Conservation (phyloP, 1,140 invertebrate species). For the Pentalonia nigronervosa region DNA sequence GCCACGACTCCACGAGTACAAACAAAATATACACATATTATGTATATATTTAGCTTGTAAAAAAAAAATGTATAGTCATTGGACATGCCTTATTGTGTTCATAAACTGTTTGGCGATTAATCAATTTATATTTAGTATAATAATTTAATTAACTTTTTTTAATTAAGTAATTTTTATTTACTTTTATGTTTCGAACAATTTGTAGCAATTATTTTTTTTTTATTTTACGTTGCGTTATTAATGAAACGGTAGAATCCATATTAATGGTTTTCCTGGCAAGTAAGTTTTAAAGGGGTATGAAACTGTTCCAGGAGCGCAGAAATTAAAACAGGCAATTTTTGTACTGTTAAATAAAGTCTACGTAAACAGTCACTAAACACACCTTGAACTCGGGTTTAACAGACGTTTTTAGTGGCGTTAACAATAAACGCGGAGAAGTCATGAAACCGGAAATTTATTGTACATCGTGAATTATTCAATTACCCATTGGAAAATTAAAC, state of each 20-base stretch:
- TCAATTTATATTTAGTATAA: slow-evolving; percentile 16
- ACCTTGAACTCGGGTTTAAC: background rate
- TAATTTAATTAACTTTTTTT: slow-evolving; percentile 20
- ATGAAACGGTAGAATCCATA: background rate
- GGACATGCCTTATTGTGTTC: background rate
- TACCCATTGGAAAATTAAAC: background rate
- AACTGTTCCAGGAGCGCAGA: background rate
- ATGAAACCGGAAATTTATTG: slow-evolving; percentile 8
- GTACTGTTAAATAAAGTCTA: background rate
- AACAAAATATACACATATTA: background rate
- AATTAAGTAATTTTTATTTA: slow-evolving; percentile 40
- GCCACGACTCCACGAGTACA: background rate
- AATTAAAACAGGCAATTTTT: background rate
- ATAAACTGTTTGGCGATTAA: background rate
- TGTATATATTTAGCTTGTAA: background rate
- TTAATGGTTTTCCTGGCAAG: background rate
- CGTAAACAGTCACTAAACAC: background rate
- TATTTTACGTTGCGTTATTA: background rate
- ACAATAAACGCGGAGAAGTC: slow-evolving; percentile 6
- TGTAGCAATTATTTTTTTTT: background rate
- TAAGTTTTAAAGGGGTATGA: background rate
- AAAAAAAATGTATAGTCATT: background rate
- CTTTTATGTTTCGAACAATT: slow-evolving; percentile 4
- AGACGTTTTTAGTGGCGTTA: background rate
- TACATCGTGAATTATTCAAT: background rate